Conservation (phyloP, 2,888 invertebrate genomes). For the Kuschelorhynchus macadamiae region DNA sequence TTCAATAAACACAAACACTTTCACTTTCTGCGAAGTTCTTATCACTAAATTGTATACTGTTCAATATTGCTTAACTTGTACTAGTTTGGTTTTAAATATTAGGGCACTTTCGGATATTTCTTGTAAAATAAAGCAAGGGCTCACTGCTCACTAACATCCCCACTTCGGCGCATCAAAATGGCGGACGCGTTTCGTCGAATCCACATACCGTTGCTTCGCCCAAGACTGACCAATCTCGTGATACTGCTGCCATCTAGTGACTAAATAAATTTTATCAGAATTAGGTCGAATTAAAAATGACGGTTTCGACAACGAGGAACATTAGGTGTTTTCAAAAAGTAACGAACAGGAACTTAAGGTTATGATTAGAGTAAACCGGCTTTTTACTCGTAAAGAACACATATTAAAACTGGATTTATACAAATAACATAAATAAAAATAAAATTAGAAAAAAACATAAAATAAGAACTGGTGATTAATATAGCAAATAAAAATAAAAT, state of each 20-base stretch:
- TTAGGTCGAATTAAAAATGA: too few relatives aligned
- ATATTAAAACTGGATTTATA: too few relatives aligned
- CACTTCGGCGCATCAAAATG: constrained; percentile 68
- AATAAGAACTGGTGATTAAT: too few relatives aligned
- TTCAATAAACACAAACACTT: constrained; percentile 64
- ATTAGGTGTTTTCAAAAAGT: too few relatives aligned
- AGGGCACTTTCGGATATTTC: constrained; percentile 66
- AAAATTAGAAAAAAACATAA: too few relatives aligned
- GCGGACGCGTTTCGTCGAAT: constrained; percentile 64
- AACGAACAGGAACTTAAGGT: too few relatives aligned
- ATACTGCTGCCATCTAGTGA: not conserved
- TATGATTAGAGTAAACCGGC: too few relatives aligned
- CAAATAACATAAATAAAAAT: too few relatives aligned
- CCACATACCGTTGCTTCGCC: constrained; percentile 62
- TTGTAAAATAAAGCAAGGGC: constrained; percentile 65
- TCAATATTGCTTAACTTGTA: constrained; percentile 59
- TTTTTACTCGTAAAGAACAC: too few relatives aligned
- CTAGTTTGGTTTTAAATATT: constrained; percentile 61
- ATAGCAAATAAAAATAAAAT: too few relatives aligned
- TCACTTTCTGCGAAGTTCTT: constrained; percentile 60
- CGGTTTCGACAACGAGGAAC: too few relatives aligned
- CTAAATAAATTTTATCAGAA: too few relatives aligned
- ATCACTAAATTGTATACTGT: constrained; percentile 57
- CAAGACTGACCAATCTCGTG: not conserved
- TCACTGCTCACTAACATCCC: constrained; percentile 67